Conservation (phyloP, 2,113 vertebrate genomes). For the Petaurus breviceps region DNA sequence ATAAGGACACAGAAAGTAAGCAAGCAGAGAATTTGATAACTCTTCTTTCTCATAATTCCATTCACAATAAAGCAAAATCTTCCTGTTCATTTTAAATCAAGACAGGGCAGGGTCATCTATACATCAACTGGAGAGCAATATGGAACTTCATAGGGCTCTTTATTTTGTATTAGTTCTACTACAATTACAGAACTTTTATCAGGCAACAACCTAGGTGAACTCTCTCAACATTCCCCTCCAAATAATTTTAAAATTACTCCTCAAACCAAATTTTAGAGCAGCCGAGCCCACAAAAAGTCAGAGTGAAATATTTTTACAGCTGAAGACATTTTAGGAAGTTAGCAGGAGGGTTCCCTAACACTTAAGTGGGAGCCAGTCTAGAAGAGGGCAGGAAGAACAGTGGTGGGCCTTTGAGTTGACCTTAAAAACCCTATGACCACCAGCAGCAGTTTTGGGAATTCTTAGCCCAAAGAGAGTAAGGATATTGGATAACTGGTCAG, state of each 20-base stretch:
- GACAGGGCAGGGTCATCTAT: background rate
- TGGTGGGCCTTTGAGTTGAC: background rate
- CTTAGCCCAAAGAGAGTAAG: no score
- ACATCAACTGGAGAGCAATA: background rate
- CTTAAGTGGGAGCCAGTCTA: background rate
- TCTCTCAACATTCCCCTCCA: background rate
- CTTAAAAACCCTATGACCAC: no score
- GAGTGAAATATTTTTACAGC: background rate
- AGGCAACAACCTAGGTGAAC: background rate
- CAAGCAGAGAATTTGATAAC: background rate
- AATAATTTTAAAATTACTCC: no score
- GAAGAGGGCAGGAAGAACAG: background rate
- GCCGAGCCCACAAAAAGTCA: background rate
- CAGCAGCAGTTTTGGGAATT: no score
- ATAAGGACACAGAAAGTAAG: background rate
- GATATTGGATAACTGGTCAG: no score
- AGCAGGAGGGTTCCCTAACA: background rate
- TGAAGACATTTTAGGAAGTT: no score
- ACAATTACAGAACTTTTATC: background rate
- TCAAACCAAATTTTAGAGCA: background rate
- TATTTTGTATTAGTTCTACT: background rate
- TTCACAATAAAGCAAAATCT: background rate
- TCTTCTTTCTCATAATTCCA: background rate
- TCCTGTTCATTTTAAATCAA: background rate
- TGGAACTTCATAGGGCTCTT: background rate